These are phyloP conservation scores for Protobothrops mucrosquamatus DNA, from an alignment of 2,113 vertebrate species.

Conservation along the genomic window DNA sequence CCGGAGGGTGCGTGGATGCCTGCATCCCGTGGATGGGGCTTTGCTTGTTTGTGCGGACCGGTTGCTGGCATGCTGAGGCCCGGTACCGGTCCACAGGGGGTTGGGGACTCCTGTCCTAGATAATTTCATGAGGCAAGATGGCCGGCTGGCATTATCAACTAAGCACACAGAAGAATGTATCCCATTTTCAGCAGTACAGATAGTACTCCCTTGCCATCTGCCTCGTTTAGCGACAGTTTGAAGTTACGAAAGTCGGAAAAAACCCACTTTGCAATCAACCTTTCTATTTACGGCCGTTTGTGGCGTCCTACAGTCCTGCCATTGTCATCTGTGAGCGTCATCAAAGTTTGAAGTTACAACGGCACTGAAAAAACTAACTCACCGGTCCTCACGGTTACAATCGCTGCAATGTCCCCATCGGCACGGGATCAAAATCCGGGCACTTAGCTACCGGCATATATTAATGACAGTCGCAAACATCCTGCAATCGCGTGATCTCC, in stretches of 20 bases:
- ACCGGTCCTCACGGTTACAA: not conserved
- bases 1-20: too few relatives aligned
- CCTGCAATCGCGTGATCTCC: not conserved
- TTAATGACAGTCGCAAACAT: too few relatives aligned
- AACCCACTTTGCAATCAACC: not conserved
- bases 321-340: not conserved
- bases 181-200: not conserved
- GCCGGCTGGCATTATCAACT: too few relatives aligned
- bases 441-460: not conserved
- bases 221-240: not conserved
- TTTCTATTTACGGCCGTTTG: rapidly evolving
- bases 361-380: not conserved
- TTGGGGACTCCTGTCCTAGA: not conserved
- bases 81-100: too few relatives aligned
- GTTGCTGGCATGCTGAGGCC: too few relatives aligned
- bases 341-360: not conserved
- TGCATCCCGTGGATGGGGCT: too few relatives aligned
- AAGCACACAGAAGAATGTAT: not conserved
- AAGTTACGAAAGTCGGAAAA: not conserved
- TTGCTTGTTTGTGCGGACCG: too few relatives aligned
- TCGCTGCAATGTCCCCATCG: not conserved
- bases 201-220: not conserved
- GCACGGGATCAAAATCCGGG: not conserved
- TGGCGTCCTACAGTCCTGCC: not conserved
- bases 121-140: not conserved